These are phyloP conservation scores for Sporophila hypoxantha DNA, from an alignment of 2,113 vertebrate genomes.

Conservation along the genomic window DNA sequence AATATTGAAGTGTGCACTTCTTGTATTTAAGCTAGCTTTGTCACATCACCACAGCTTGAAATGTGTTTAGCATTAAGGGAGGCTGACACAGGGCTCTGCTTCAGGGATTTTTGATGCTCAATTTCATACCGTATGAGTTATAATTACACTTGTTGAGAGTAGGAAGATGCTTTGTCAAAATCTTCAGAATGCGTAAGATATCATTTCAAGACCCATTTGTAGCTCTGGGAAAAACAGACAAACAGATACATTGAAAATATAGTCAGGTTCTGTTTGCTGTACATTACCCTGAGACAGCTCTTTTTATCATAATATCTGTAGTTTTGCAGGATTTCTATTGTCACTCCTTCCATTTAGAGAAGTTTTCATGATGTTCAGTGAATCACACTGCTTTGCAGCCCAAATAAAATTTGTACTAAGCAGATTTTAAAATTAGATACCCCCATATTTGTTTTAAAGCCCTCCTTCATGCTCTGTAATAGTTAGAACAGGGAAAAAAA, in stretches of 20 bases:
- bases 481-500: fast-evolving
- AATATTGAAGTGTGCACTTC: not conserved
- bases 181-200: not conserved
- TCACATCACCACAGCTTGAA: not conserved
- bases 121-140: not conserved
- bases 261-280: not conserved
- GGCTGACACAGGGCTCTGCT: not conserved
- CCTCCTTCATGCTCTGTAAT: not conserved
- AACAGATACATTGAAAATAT: not conserved
- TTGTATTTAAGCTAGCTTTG: not conserved
- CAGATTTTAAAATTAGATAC: not conserved
- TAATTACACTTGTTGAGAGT: not conserved
- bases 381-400: not conserved
- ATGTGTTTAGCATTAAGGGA: not conserved
- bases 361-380: not conserved
- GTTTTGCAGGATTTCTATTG: not conserved
- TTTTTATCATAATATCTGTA: not conserved
- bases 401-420: not conserved
- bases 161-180: slow-evolving; percentile 5
- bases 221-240: not conserved
- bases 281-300: not conserved
- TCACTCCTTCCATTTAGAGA: not conserved
- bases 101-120: not conserved
- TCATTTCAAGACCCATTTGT: not conserved
- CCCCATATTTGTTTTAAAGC: not conserved